These are phyloP conservation scores for Meiosimyza decipiens DNA, from an alignment of 2,888 invertebrate species.

Conservation along the genomic window DNA sequence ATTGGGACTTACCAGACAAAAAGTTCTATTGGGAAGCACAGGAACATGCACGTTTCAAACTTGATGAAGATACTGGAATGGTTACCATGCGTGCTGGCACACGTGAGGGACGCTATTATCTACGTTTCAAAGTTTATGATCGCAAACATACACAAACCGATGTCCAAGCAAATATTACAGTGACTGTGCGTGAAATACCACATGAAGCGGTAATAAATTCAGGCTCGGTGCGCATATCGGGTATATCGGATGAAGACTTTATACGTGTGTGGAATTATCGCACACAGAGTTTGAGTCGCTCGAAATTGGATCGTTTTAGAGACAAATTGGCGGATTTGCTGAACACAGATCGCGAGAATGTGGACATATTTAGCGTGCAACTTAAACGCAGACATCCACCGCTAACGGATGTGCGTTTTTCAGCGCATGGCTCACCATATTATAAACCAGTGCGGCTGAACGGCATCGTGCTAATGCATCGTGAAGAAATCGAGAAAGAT, in stretches of 20 bases:
- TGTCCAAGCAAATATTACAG: slow-evolving; percentile 95
- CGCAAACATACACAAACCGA: slow-evolving; percentile 94
- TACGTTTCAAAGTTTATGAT: slow-evolving; percentile 90
- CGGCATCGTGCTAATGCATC: slow-evolving; percentile 91
- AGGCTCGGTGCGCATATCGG: slow-evolving; percentile 91
- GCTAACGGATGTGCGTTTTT: slow-evolving; percentile 90
- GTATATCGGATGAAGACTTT: slow-evolving; percentile 96
- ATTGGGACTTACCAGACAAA: slow-evolving; percentile 98
- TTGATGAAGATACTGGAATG: slow-evolving; percentile 94
- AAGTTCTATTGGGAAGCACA: slow-evolving; percentile 94
- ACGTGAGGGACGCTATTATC: slow-evolving; percentile 84
- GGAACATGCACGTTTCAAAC: slow-evolving; percentile 87
- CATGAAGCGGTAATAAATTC: slow-evolving; percentile 96
- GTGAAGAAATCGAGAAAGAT: slow-evolving; percentile 92
- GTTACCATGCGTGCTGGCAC: slow-evolving; percentile 95
- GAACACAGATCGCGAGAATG: slow-evolving; percentile 86
- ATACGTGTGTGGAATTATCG: slow-evolving; percentile 94
- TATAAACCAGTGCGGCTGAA: slow-evolving; percentile 94
- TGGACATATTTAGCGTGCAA: slow-evolving; percentile 97
- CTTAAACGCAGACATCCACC: slow-evolving; percentile 86
- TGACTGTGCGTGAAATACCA: slow-evolving; percentile 92
- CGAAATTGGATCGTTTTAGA: slow-evolving; percentile 89
- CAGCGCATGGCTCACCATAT: slow-evolving; percentile 95
- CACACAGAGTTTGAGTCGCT: slow-evolving; percentile 84
- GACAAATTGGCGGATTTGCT: slow-evolving; percentile 88